Percentiles rank a stretch among this genome's conserved stretches.
Evolutionary conservation across 2,113 vertebrate species (phyloP).

Genomic region (Chloropsis cyanopogon): DNA sequence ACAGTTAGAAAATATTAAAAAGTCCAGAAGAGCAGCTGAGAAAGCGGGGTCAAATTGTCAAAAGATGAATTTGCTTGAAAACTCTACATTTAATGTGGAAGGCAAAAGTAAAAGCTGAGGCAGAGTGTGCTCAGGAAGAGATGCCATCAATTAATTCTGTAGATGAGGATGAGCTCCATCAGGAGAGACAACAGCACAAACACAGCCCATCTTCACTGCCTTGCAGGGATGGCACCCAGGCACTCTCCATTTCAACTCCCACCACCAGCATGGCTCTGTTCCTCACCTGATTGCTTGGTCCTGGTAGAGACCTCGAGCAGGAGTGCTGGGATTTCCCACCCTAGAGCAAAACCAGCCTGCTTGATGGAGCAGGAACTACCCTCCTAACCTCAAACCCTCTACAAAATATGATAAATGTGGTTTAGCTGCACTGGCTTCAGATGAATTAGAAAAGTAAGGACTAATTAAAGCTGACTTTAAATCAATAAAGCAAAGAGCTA

Average conservation of each 20-base stretch:
- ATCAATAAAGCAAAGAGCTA: not conserved
- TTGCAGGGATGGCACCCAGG: not conserved
- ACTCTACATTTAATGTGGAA: not conserved
- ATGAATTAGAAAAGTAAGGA: not conserved
- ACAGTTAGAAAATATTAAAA: not conserved
- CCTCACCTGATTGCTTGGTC: not conserved
- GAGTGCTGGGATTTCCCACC: not conserved
- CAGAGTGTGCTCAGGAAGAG: not conserved
- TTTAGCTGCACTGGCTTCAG: not conserved
- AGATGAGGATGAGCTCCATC: not conserved
- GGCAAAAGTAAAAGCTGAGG: not conserved
- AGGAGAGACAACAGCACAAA: not conserved
- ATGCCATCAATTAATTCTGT: not conserved
- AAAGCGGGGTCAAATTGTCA: not conserved
- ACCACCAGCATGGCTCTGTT: not conserved
- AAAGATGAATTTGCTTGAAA: not conserved
- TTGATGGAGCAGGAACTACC: not conserved
- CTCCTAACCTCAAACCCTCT: not conserved
- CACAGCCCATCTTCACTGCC: not conserved
- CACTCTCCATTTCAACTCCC: accelerated
- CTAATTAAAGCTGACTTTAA: not conserved
- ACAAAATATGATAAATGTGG: not conserved
- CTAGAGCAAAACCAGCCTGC: not conserved
- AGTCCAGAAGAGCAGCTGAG: not conserved
- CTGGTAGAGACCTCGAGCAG: not conserved